Conservation (phyloP, 2,113 vertebrate genomes). For the Macaca nemestrina region DNA sequence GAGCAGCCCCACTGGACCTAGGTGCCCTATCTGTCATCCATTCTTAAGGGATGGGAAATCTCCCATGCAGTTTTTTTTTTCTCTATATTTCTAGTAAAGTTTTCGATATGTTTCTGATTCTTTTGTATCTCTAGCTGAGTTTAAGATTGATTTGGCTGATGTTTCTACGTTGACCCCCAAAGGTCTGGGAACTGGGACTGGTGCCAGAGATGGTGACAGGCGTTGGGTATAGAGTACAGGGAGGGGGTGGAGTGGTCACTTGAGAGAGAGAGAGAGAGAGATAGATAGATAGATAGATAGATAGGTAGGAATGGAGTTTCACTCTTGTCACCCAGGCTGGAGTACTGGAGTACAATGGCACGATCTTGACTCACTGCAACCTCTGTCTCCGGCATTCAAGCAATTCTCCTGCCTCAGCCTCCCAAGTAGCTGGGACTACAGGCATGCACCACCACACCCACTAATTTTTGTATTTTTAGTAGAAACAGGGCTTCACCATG, state of each 20-base stretch:
- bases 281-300: too few species aligned
- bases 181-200: neutral
- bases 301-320: too few species aligned
- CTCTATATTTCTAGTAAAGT: slow-evolving; percentile 79
- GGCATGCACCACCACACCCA: too few species aligned
- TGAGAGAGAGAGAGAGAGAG: too few species aligned
- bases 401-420: too few species aligned
- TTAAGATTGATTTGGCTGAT: slow-evolving; percentile 3
- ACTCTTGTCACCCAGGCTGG: too few species aligned
- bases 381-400: too few species aligned
- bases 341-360: too few species aligned
- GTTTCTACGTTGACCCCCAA: neutral
- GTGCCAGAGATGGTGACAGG: neutral
- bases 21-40: neutral
- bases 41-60: neutral
- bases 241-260: neutral
- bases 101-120: slow-evolving; percentile 72
- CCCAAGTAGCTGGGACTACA: too few species aligned
- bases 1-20: slow-evolving; percentile 14
- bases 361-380: too few species aligned
- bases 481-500: too few species aligned
- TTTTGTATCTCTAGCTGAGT: slow-evolving; percentile 46
- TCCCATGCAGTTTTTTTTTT: slow-evolving; percentile 57
- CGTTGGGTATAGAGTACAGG: neutral
- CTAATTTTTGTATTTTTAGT: too few species aligned